Percentiles rank a stretch among this genome's conserved stretches.
phyloP scores from a whole-genome alignment of 37 sponge, comb jelly and placozoan genomes.

The Tethya wilhelma region DNA sequence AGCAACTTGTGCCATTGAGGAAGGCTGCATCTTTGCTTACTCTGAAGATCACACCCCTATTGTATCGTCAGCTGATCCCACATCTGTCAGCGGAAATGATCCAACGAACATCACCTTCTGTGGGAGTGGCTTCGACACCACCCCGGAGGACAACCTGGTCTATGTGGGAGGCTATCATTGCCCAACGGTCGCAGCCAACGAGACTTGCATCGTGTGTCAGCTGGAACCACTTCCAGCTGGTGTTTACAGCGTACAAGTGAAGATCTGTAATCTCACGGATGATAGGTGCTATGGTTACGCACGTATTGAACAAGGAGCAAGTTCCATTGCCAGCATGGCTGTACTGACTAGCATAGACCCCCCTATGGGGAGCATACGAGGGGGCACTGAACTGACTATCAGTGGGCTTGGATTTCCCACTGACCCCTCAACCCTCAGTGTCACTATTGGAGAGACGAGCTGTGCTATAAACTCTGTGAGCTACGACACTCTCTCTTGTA shows the following conservation, averaged over 20 bases:
- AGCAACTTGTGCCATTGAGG: not conserved
- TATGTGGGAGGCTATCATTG: conserved; percentile 6
- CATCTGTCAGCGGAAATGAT: not conserved
- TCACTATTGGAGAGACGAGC: conserved; percentile 56
- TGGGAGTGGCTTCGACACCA: conserved; percentile 22
- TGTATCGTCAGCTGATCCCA: conserved; percentile 14
- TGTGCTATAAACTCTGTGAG: conserved; percentile 59
- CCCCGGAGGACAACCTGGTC: not conserved
- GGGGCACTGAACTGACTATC: conserved; percentile 84
- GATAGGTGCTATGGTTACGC: conserved; percentile 8
- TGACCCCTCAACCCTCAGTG: conserved; percentile 19
- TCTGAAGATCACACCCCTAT: conserved; percentile 38
- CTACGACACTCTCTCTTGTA: conserved; percentile 64
- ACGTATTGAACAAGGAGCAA: not conserved
- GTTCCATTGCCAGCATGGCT: conserved; percentile 11
- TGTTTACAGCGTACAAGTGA: conserved; percentile 21
- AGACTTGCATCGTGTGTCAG: not conserved
- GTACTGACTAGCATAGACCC: conserved; percentile 62
- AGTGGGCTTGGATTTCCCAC: conserved; percentile 78
- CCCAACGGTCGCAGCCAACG: not conserved
- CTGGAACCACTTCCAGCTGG: conserved; percentile 43
- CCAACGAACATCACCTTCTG: not conserved
- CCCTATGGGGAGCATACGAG: conserved; percentile 66
- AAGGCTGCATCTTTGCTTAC: conserved; percentile 32
- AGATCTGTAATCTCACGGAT: not conserved